Evolutionary conservation across 2,797 vertebrate species (phyloP).

Genomic region (Florisuga fusca): DNA sequence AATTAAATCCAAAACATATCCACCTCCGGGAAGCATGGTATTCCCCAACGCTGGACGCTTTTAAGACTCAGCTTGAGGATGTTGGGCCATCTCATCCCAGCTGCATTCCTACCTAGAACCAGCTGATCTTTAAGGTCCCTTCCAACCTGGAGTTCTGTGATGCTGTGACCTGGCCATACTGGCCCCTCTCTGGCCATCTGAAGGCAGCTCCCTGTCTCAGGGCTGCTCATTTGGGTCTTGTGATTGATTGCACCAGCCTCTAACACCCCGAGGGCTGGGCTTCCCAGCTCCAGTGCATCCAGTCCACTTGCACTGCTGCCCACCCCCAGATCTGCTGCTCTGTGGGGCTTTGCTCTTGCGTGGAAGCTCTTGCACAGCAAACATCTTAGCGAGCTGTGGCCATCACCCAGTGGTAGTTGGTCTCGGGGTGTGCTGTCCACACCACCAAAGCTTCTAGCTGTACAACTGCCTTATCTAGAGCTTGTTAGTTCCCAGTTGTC

Average conservation of each 20-base stretch:
- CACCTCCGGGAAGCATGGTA: no score
- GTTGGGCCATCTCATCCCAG: no score
- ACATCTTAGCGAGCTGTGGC: neutral
- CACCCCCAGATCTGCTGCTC: neutral
- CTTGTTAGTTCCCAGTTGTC: fast-evolving
- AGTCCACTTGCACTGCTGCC: fast-evolving
- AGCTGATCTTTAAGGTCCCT: no score
- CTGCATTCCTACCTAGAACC: no score
- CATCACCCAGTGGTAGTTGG: neutral
- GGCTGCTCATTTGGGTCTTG: neutral
- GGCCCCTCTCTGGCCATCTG: fast-evolving
- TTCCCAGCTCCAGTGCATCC: fast-evolving
- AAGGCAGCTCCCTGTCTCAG: fast-evolving
- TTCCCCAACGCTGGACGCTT: no score
- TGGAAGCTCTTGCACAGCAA: no score
- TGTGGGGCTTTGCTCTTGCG: fast-evolving
- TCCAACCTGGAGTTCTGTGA: no score
- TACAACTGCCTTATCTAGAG: fast-evolving
- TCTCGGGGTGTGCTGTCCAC: fast-evolving
- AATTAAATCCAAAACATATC: neutral
- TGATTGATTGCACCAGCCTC: no score
- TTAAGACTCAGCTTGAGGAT: no score
- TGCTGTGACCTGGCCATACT: neutral
- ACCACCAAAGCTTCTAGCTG: no score
- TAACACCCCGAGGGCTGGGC: fast-evolving